Evolutionary conservation across 1,140 invertebrate species (phyloP).

Genomic region (Lordiphosa clarofinis): DNA sequence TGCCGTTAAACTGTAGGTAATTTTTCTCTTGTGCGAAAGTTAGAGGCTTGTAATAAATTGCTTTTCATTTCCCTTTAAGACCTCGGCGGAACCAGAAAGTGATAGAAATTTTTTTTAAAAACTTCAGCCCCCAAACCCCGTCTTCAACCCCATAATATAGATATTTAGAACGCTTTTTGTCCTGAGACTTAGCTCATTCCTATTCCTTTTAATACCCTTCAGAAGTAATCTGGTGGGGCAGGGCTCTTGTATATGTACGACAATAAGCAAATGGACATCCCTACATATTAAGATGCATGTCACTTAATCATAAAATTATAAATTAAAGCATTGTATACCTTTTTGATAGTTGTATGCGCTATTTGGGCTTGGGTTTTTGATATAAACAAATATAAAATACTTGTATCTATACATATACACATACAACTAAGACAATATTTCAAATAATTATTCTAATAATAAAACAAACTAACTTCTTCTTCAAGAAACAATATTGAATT

Average conservation of each 20-base stretch:
- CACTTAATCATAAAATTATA: constrained; percentile 22
- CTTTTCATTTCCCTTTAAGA: too few species aligned
- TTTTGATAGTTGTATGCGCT: constrained; percentile 48
- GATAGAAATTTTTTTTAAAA: too few species aligned
- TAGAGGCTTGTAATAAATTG: too few species aligned
- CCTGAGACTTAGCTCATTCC: too few species aligned
- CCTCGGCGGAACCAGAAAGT: too few species aligned
- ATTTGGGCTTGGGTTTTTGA: constrained; percentile 47
- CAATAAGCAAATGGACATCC: constrained; percentile 14
- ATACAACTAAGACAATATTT: constrained; percentile 10
- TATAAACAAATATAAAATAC: constrained; percentile 25
- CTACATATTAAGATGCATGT: constrained; percentile 12
- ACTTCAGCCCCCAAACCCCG: too few species aligned
- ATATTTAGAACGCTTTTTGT: too few species aligned
- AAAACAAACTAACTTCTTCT: constrained; percentile 21
- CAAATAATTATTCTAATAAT: constrained; percentile 27
- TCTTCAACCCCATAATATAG: too few species aligned
- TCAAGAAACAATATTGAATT: constrained; percentile 18
- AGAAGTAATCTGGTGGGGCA: too few species aligned
- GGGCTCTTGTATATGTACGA: background rate
- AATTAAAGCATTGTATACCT: constrained; percentile 35
- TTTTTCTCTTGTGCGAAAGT: too few species aligned
- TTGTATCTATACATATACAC: constrained; percentile 22
- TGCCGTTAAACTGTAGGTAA: too few species aligned
- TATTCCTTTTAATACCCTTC: too few species aligned